Evolutionary conservation across 64 coral and sea anemone genomes (phyloP).

Genomic region (Catalaphyllia jardinei): DNA sequence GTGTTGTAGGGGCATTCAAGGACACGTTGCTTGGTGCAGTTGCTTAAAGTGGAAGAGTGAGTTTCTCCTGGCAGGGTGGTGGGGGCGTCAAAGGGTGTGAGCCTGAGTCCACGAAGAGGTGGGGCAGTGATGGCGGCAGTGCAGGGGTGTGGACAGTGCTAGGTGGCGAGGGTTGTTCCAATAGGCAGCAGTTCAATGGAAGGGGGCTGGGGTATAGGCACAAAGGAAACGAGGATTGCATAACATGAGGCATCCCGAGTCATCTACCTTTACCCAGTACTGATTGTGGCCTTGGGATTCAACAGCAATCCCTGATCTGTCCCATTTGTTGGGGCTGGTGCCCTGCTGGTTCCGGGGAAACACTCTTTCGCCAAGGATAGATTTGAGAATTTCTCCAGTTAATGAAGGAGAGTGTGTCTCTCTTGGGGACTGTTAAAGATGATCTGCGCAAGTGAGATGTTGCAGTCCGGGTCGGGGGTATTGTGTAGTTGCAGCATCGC

Average conservation of each 20-base stretch:
- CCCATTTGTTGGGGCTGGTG: conserved; percentile 53
- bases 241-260: no score
- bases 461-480: conserved; percentile 38
- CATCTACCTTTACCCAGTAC: conserved; percentile 36
- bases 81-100: background rate
- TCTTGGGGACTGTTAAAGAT: conserved; percentile 20
- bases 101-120: background rate
- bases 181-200: background rate
- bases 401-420: background rate
- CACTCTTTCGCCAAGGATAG: no score
- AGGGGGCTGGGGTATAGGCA: background rate
- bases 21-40: background rate
- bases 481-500: conserved; percentile 51
- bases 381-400: conserved; percentile 41
- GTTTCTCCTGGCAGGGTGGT: background rate
- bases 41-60: background rate
- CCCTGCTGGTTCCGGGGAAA: background rate
- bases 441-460: conserved; percentile 35
- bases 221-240: no score
- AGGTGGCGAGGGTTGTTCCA: background rate
- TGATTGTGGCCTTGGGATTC: conserved; percentile 55
- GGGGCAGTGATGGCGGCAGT: background rate
- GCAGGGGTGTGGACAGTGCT: background rate
- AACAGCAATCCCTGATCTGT: conserved; percentile 55
- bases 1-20: background rate